Percentiles rank a stretch among this genome's conserved stretches.
phyloP scores from a whole-genome alignment of 2,888 invertebrate species.

The Sarcophaga rosellei region DNA sequence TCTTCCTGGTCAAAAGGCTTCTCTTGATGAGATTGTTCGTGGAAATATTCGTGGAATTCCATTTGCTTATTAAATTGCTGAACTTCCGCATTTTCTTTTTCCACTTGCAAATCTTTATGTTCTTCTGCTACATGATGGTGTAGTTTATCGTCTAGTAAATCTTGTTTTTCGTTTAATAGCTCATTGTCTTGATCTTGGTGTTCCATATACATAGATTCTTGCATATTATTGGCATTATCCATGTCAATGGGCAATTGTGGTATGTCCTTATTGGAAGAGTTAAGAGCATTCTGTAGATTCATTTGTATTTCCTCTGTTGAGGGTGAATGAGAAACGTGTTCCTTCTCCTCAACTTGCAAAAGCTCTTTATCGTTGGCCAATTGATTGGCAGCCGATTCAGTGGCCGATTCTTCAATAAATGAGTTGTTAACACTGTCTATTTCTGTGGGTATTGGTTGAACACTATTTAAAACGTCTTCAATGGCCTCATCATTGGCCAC shows the following conservation, averaged over 20 bases:
- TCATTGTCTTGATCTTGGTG: conserved; percentile 54
- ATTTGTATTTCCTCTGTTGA: conserved; percentile 77
- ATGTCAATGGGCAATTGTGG: conserved; percentile 66
- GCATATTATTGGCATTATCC: conserved; percentile 71
- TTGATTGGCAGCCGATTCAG: conserved; percentile 42
- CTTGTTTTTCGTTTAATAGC: not conserved
- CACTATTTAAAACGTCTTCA: conserved; percentile 78
- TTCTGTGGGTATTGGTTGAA: conserved; percentile 77
- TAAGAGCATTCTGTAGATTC: conserved; percentile 69
- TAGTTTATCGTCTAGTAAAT: not conserved
- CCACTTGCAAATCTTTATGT: not conserved
- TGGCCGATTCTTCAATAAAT: conserved; percentile 70
- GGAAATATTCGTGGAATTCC: not conserved
- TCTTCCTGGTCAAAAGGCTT: conserved; percentile 43
- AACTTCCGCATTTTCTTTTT: no score
- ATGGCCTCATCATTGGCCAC: conserved; percentile 72
- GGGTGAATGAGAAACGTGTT: conserved; percentile 76
- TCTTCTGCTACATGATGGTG: conserved; percentile 1
- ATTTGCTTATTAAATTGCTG: no score
- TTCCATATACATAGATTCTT: conserved; percentile 76
- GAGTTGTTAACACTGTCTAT: conserved; percentile 71
- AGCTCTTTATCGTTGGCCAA: conserved; percentile 72
- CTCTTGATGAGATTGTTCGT: not conserved
- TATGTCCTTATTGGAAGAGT: conserved; percentile 67
- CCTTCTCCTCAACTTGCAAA: conserved; percentile 76